These are phyloP conservation scores for Zaprionus vittiger DNA, from an alignment of 1,140 invertebrate genomes.

Conservation along the genomic window DNA sequence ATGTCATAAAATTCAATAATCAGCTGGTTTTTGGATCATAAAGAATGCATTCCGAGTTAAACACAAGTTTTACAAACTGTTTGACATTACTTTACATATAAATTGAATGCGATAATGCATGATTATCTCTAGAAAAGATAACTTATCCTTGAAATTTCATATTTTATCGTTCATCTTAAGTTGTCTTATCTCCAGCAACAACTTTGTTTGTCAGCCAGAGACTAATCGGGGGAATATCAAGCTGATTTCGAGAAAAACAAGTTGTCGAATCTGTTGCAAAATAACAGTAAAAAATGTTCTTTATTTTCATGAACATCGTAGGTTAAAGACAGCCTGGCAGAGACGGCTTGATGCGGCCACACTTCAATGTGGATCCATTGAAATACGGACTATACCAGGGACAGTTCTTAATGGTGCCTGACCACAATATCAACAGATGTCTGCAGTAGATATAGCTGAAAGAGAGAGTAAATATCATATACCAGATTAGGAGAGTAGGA, in stretches of 20 bases:
- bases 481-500: not conserved
- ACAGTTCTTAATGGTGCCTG: conserved; percentile 9
- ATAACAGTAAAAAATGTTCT: not conserved
- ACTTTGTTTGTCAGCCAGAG: not conserved
- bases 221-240: not conserved
- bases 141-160: not conserved
- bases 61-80: not conserved
- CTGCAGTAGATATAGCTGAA: conserved; percentile 26
- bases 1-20: not conserved
- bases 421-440: not conserved
- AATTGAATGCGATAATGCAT: no score
- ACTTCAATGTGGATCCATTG: not conserved
- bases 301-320: not conserved
- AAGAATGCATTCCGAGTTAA: not conserved
- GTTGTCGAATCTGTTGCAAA: not conserved
- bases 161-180: not conserved
- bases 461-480: not conserved
- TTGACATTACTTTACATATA: not conserved
- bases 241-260: not conserved
- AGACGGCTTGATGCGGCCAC: conserved; percentile 4
- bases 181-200: not conserved
- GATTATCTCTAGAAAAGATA: no score
- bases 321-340: not conserved
- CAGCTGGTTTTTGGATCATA: not conserved
- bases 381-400: conserved; percentile 14